Percentiles rank a stretch among this genome's conserved stretches.
Evolutionary conservation across 2,797 vertebrate species (phyloP).

Genomic region (Helicolenus hilgendorfi): DNA sequence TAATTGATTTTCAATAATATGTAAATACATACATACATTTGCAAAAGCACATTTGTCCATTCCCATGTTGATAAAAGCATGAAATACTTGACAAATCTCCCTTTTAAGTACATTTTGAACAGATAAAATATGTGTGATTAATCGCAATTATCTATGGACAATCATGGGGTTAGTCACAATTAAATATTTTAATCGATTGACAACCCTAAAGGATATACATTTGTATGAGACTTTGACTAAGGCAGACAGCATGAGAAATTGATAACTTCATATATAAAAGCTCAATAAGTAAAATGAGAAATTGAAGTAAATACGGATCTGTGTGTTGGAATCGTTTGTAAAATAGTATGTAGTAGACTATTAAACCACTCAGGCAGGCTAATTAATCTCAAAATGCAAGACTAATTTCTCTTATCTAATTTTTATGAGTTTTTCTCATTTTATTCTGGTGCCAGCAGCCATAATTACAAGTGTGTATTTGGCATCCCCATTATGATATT

Average conservation of each 20-base stretch:
- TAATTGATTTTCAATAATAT: too few relatives aligned
- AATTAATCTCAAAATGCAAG: not conserved
- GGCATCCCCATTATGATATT: not conserved
- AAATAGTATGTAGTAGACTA: not conserved
- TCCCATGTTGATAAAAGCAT: too few relatives aligned
- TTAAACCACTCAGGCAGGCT: not conserved
- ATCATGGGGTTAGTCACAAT: too few relatives aligned
- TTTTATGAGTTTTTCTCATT: not conserved
- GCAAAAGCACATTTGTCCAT: too few relatives aligned
- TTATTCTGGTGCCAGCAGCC: not conserved
- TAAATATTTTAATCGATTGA: too few relatives aligned
- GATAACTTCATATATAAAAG: too few relatives aligned
- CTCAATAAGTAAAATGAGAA: too few relatives aligned
- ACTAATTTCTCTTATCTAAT: not conserved
- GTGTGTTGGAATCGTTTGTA: not conserved
- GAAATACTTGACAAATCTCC: too few relatives aligned
- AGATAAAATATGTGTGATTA: too few relatives aligned
- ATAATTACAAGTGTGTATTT: not conserved
- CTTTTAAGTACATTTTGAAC: too few relatives aligned
- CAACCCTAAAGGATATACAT: accelerated
- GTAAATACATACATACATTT: too few relatives aligned
- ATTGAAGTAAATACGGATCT: not conserved
- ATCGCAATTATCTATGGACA: too few relatives aligned
- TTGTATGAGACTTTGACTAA: accelerated
- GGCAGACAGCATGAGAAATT: not conserved